These are phyloP conservation scores for Hyperoplus immaculatus DNA, from an alignment of 2,797 vertebrate genomes.

Conservation along the genomic window DNA sequence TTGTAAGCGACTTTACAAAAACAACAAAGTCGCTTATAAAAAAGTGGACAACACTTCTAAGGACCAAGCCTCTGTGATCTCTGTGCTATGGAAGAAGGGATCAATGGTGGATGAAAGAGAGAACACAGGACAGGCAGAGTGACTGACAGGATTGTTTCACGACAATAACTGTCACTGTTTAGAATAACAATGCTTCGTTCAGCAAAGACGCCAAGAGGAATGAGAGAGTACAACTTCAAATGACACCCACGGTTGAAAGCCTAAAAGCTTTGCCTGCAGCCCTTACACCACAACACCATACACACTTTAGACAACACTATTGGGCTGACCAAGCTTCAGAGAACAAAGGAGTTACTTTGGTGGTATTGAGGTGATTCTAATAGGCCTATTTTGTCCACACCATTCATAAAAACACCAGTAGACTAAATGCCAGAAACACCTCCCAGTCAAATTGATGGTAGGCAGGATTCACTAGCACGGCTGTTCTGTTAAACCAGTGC, in stretches of 20 bases:
- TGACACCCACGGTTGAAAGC: not conserved
- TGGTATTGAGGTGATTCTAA: not conserved
- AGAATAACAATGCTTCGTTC: conserved; percentile 17
- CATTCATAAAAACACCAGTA: too few species aligned
- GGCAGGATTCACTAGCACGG: too few species aligned
- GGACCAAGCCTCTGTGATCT: conserved; percentile 8
- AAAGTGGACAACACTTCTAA: too few species aligned
- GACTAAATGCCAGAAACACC: too few species aligned
- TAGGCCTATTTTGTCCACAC: too few species aligned
- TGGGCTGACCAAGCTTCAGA: too few species aligned
- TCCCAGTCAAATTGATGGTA: too few species aligned
- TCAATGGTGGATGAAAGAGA: conserved; percentile 12
- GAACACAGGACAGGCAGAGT: conserved; percentile 14
- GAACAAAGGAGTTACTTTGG: not conserved
- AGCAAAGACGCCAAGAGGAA: conserved; percentile 9
- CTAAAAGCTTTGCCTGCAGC: not conserved
- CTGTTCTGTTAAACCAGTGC: too few species aligned
- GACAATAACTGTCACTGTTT: conserved; percentile 35
- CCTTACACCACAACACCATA: not conserved
- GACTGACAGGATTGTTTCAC: conserved; percentile 17
- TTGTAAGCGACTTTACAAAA: too few species aligned
- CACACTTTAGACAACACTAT: not conserved
- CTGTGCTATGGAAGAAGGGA: conserved; percentile 3
- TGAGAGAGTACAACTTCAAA: not conserved
- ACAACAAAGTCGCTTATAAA: too few species aligned